Percentiles rank a stretch among this genome's conserved stretches.
Evolutionary conservation across 2,113 vertebrate genomes (phyloP).

Genomic region (Tachycineta bicolor): DNA sequence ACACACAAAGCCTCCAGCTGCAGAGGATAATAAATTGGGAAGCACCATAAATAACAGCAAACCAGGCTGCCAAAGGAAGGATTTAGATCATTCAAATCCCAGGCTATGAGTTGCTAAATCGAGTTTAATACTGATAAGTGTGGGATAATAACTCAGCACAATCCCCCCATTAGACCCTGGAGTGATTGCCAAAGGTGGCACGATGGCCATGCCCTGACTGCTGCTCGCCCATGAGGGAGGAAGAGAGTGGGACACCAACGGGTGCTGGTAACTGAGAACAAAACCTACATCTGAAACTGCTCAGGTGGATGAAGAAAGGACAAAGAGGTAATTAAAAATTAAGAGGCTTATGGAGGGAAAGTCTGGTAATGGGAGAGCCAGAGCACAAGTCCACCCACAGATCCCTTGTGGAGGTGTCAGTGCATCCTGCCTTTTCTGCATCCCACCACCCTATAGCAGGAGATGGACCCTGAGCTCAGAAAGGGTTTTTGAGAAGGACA

Average conservation of each 20-base stretch:
- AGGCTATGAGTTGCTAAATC: slow-evolving; percentile 64
- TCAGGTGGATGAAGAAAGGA: not conserved
- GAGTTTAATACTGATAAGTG: slow-evolving; percentile 70
- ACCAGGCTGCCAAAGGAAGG: slow-evolving; percentile 64
- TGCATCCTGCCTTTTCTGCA: not conserved
- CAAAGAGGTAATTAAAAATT: not conserved
- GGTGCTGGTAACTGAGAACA: slow-evolving; percentile 11
- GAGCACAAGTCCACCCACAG: not conserved
- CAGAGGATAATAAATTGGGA: slow-evolving; percentile 50
- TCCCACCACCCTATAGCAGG: not conserved
- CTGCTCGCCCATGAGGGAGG: not conserved
- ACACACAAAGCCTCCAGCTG: slow-evolving; percentile 33
- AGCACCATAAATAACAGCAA: slow-evolving; percentile 67
- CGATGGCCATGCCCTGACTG: not conserved
- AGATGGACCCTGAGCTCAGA: not conserved
- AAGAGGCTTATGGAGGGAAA: not conserved
- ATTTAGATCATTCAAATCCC: slow-evolving; percentile 73
- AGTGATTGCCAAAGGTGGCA: not conserved
- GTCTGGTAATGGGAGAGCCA: not conserved
- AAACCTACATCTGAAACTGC: not conserved
- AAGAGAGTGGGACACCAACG: not conserved
- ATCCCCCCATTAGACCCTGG: not conserved
- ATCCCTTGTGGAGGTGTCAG: not conserved
- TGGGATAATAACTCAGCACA: slow-evolving; percentile 61
- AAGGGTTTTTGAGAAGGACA: not conserved